A percentile compares a stretch with the other conserved stretches of the same genome.
Evolutionary conservation across 2,113 vertebrate species (phyloP).

Genomic region (Nerophis lumbriciformis): DNA sequence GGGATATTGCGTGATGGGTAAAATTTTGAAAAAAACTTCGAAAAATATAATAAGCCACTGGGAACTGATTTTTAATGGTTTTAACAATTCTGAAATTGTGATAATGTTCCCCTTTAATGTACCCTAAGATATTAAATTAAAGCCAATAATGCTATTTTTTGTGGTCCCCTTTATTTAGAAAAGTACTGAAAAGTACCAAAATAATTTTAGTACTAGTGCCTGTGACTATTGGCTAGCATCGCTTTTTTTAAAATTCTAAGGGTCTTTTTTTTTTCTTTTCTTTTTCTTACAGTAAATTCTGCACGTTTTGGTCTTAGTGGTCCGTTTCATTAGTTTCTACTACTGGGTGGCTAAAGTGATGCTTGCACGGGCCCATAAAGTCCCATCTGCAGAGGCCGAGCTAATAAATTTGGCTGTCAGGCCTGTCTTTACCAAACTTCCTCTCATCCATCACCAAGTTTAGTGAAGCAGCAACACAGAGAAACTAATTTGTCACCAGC

Average conservation of each 20-base stretch:
- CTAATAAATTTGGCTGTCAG: constrained; percentile 26
- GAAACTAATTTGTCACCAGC: constrained; percentile 28
- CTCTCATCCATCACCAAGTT: constrained; percentile 28
- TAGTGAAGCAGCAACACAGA: background rate
- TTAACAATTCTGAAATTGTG: too few relatives aligned
- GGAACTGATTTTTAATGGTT: too few relatives aligned
- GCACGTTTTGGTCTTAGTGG: constrained; percentile 1
- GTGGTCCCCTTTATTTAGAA: too few relatives aligned
- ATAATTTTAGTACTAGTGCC: too few relatives aligned
- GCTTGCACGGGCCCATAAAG: constrained; percentile 1
- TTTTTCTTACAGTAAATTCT: constrained; percentile 11
- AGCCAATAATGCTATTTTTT: too few relatives aligned
- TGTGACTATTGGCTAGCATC: too few relatives aligned
- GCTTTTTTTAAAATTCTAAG: background rate
- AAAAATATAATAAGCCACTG: too few relatives aligned
- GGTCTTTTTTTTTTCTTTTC: background rate
- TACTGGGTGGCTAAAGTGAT: constrained; percentile 1
- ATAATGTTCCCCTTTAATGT: too few relatives aligned
- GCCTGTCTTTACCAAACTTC: constrained; percentile 17
- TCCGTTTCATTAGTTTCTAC: constrained; percentile 3
- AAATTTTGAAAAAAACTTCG: too few relatives aligned
- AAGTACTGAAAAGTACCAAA: too few relatives aligned
- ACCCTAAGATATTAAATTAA: too few relatives aligned
- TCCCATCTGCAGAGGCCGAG: constrained; percentile 1
- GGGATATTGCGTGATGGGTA: too few relatives aligned